phyloP scores from a whole-genome alignment of 2,888 invertebrate genomes.

The Diarsia mendica region DNA sequence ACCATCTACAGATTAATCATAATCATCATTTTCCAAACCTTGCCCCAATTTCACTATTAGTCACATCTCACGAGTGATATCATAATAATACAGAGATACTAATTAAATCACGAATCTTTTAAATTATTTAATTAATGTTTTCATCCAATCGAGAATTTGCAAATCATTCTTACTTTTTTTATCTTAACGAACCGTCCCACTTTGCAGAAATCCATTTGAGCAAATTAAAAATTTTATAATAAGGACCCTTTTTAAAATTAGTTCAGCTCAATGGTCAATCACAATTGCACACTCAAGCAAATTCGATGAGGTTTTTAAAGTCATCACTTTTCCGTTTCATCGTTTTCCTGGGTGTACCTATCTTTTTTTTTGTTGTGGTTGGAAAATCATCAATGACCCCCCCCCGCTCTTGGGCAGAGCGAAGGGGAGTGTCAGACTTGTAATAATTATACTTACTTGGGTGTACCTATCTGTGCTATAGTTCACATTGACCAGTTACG shows the following conservation, averaged over 20 bases:
- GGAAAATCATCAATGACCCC: too few species aligned
- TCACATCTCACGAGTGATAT: background rate
- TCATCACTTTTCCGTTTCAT: too few species aligned
- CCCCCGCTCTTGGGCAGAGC: too few species aligned
- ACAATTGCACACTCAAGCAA: constrained; percentile 22
- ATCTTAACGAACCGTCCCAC: constrained; percentile 44
- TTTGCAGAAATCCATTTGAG: constrained; percentile 29
- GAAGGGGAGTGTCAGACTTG: too few species aligned
- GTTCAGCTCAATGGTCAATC: constrained; percentile 21
- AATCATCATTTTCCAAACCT: background rate
- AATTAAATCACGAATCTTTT: background rate
- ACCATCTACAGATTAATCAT: background rate
- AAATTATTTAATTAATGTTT: background rate
- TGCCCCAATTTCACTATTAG: background rate
- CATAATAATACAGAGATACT: background rate
- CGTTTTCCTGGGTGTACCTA: too few species aligned
- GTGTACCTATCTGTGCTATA: too few species aligned
- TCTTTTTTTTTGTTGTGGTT: too few species aligned
- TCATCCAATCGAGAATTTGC: background rate
- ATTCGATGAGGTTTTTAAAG: constrained; percentile 2
- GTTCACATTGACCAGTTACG: too few species aligned
- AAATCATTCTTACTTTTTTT: constrained; percentile 14
- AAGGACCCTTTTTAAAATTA: constrained; percentile 35
- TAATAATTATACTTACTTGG: too few species aligned
- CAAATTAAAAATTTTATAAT: constrained; percentile 26